Evolutionary conservation across 2,888 invertebrate genomes (phyloP), one percentile per base, ranked within the genome.

Genomic region (Eutolmus rufibarbis): DNA sequence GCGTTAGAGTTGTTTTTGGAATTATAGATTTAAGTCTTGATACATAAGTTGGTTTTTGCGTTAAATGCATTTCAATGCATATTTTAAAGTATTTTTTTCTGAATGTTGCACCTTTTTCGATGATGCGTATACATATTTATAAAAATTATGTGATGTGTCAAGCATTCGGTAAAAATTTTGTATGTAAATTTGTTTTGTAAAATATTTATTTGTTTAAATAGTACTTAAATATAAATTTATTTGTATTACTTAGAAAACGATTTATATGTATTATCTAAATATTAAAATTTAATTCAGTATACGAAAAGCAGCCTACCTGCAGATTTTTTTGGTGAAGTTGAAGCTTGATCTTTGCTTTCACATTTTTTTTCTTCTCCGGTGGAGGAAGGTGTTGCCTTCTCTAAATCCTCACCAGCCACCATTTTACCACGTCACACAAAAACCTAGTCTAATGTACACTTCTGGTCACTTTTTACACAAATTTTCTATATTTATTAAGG

Each of bases 331-430:
- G 81, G 56, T 51, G 81, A 81, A 23, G 81, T 81, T 28, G 81
- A 7, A 16, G 51, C 81, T 51, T 81, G 81, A 28, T 81, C 81
- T 51, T 81, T 81, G 28, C 31, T 51, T 23, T 81, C 81, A 31
- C 5, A 31, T 81, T 81, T 81, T 12, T 81, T 51, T 43, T 78
- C 78, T 19, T 40, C 78, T 31, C 28, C 28, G 2, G 28, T 8
- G 31, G 81, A 81, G 56, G 81, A 43, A 28, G 81, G 14, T 56
- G 51, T 1, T 12, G 81, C 81, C 51, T 81, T 81, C 31, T 81
- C 81, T 34, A 81, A 14, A 34, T 81, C 81, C 51, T 81, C 81
- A 51, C 81, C 81, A 81, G 81, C 81, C 81, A 81, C 81, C 81
- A 81, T 81, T 56, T 81, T 31, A 81, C 7, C 56, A 14, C 51